These are phyloP conservation scores for Stenchaetothrips biformis DNA, from an alignment of 2,888 invertebrate species.

Conservation along the genomic window DNA sequence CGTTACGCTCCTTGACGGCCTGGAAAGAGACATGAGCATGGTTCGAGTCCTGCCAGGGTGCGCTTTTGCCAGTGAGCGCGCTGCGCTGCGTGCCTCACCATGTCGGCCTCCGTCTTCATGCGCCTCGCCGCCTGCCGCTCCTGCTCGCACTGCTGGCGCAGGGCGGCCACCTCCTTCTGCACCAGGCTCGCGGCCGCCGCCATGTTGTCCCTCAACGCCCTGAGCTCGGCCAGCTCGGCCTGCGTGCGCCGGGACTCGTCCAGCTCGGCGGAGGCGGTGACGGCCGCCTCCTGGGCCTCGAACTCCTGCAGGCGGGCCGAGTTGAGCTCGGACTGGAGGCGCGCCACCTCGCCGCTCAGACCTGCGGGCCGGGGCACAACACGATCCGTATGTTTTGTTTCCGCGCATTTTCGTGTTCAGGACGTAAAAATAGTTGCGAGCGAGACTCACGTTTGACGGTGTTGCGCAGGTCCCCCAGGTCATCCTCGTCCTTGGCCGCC, in stretches of 20 bases:
- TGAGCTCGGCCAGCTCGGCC: slow-evolving; percentile 44
- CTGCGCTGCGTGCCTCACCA: slow-evolving; percentile 40
- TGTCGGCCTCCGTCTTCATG: slow-evolving; percentile 47
- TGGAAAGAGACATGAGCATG: slow-evolving; percentile 37
- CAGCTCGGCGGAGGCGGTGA: slow-evolving; percentile 50
- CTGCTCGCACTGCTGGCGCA: slow-evolving; percentile 58
- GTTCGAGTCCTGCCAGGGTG: background rate
- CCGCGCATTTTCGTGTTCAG: background rate
- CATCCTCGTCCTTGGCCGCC: slow-evolving; percentile 47
- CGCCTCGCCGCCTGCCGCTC: slow-evolving; percentile 54
- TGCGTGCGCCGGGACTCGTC: slow-evolving; percentile 49
- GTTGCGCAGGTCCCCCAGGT: slow-evolving; percentile 63
- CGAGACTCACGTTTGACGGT: slow-evolving; percentile 51
- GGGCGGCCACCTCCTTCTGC: slow-evolving; percentile 58
- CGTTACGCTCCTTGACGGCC: slow-evolving; percentile 59
- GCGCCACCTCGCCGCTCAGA: slow-evolving; percentile 59
- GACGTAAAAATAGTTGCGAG: slow-evolving; percentile 19
- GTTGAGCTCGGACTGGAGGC: slow-evolving; percentile 62
- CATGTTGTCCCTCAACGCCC: slow-evolving; percentile 54
- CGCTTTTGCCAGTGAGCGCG: background rate
- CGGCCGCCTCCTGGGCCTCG: slow-evolving; percentile 62
- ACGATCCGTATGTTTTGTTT: slow-evolving; percentile 26
- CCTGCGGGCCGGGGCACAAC: slow-evolving; percentile 44
- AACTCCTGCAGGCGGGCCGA: slow-evolving; percentile 62
- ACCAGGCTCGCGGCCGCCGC: slow-evolving; percentile 61